Percentiles rank a stretch among this genome's conserved stretches.
These are phyloP conservation scores for Bombyx mandarina DNA, from an alignment of 1,140 invertebrate genomes.

Conservation along the genomic window DNA sequence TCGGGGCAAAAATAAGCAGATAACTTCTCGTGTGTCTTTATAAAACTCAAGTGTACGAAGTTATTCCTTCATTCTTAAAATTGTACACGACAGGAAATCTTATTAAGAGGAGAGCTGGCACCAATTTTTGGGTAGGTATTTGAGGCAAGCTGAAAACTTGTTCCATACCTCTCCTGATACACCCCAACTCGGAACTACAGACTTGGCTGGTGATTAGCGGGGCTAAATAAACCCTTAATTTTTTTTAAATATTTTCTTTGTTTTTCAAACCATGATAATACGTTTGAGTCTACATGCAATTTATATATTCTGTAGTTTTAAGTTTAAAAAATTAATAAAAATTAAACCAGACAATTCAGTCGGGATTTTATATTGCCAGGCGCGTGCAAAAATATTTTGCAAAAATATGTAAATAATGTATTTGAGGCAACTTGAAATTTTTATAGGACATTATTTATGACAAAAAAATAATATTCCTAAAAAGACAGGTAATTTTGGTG, in stretches of 20 bases:
- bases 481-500: conserved; percentile 2
- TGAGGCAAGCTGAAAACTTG: too few relatives aligned
- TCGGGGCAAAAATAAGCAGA: too few relatives aligned
- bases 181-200: too few relatives aligned
- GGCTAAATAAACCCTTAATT: not conserved
- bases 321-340: conserved; percentile 5
- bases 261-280: not conserved
- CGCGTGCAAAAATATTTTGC: conserved; percentile 1
- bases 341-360: not conserved
- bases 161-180: too few relatives aligned
- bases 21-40: too few relatives aligned
- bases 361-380: not conserved
- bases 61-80: too few relatives aligned
- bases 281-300: not conserved
- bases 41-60: too few relatives aligned
- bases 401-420: not conserved
- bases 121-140: too few relatives aligned
- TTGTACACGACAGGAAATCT: too few relatives aligned
- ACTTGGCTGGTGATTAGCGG: not conserved
- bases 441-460: not conserved
- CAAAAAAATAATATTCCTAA: not conserved
- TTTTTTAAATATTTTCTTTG: not conserved
- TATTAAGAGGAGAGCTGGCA: too few relatives aligned
- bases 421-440: not conserved
- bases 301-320: not conserved